phyloP scores from a whole-genome alignment of 2,113 vertebrate species.

The Labeo catla region DNA sequence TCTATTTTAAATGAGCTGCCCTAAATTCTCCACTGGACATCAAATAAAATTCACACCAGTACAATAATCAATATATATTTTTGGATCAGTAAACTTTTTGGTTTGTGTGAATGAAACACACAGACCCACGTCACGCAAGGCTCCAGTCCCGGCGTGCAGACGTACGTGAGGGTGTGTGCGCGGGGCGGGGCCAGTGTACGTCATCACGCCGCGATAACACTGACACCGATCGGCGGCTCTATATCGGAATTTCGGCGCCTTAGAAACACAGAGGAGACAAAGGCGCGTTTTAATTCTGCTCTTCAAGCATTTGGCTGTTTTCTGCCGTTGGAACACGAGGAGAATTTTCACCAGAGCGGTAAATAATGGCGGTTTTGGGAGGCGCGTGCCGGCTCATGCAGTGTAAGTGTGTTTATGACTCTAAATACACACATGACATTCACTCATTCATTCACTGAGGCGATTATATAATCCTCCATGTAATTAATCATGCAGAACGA shows the following conservation, averaged over 20 bases:
- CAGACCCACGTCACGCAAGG: background rate
- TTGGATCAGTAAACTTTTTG: too few relatives aligned
- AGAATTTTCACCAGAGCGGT: background rate
- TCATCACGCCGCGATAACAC: conserved; percentile 13
- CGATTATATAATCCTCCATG: background rate
- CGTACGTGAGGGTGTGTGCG: conserved; percentile 8
- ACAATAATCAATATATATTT: too few relatives aligned
- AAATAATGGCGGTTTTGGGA: conserved; percentile 69
- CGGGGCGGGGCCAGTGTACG: background rate
- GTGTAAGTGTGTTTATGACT: conserved; percentile 65
- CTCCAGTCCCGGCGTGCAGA: background rate
- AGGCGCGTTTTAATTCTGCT: background rate
- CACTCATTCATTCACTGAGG: background rate
- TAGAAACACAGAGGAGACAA: background rate
- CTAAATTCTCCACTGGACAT: too few relatives aligned
- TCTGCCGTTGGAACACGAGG: background rate
- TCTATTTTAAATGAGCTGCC: too few relatives aligned
- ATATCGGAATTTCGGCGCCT: conserved; percentile 36
- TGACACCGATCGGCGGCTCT: conserved; percentile 6
- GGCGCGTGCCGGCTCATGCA: conserved; percentile 66
- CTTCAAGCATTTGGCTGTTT: background rate
- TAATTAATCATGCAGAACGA: background rate
- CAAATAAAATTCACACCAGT: too few relatives aligned
- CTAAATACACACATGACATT: background rate
- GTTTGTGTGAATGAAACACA: too few relatives aligned